phyloP scores from a whole-genome alignment of 1,140 invertebrate species.

The Trichogramma pretiosum region DNA sequence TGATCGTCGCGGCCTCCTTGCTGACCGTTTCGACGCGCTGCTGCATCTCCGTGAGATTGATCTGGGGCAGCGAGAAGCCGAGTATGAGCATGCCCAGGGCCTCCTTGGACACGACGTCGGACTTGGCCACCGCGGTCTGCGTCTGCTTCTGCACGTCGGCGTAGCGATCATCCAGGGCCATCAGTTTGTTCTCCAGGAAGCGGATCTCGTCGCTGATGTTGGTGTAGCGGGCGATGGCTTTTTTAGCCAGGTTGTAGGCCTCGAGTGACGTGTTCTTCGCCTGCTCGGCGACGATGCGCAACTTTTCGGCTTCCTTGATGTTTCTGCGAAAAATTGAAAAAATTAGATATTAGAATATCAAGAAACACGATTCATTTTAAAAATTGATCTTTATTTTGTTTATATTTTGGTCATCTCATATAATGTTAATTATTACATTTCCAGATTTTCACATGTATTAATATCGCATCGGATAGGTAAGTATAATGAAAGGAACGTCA shows the following conservation, averaged over 20 bases:
- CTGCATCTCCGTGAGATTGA: conserved; percentile 63
- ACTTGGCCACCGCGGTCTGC: conserved; percentile 60
- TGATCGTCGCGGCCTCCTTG: conserved; percentile 54
- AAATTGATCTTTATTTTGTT: too few species aligned
- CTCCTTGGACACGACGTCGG: conserved; percentile 67
- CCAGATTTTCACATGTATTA: too few species aligned
- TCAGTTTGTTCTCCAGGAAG: conserved; percentile 56
- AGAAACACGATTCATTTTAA: too few species aligned
- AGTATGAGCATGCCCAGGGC: conserved; percentile 70
- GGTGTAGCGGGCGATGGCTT: conserved; percentile 70
- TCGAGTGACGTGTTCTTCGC: conserved; percentile 74
- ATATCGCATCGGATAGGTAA: too few species aligned
- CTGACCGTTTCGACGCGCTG: conserved; percentile 54
- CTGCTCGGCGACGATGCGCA: conserved; percentile 66
- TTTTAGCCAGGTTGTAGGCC: conserved; percentile 72
- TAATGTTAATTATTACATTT: too few species aligned
- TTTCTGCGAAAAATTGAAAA: conserved; percentile 42
- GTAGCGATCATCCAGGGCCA: conserved; percentile 38
- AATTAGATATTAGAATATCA: background rate
- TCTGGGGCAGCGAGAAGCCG: conserved; percentile 61
- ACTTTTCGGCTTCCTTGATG: conserved; percentile 65
- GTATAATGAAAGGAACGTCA: too few species aligned
- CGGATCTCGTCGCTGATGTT: conserved; percentile 61
- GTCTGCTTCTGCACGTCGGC: conserved; percentile 57
- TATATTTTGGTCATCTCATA: too few species aligned